Evolutionary conservation across 2,113 vertebrate genomes (phyloP), one percentile per base, ranked within the genome.

Genomic region (Isurus oxyrinchus): DNA sequence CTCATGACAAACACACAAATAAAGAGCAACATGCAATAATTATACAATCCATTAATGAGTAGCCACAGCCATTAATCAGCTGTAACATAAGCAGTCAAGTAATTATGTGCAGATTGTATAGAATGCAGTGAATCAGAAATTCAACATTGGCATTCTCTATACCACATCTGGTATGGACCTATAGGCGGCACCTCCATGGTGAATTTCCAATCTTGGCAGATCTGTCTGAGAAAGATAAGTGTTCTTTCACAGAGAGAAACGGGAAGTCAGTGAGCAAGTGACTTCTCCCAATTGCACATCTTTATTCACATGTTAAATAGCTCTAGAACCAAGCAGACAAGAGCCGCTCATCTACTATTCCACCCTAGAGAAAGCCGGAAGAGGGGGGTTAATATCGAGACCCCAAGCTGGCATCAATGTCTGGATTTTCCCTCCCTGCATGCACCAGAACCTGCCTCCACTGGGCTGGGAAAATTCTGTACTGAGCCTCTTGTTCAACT

Each of bases 21-120:
- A 93, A 94, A 94, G 90, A 94, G 19, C 6, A 94, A 61, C 21
- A 94, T 94, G 90, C 59, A 94, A 94, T 94, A 94, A 94, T 94
- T 94, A 94, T 63, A 63, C 35, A n/a, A 59, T 94, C 59, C 59
- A 94, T 94, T 94, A 94, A 94, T 94, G 90, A 94, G 59, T n/a
- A 94, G 90, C n/a, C 90, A 94, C 61, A 19, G 16, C 59, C 59
- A 94, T 94, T 94, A 94, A 63, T 94, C 90, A 94, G 59, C 59
- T 63, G 59, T 94, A 94, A 94, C 59, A 63, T 35, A 94, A 66
- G 90, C 59, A 94, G 61, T 63, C 0, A 59, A 94, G 90, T 94
- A 63, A 66, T 94, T 63, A 66, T 63, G 59, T 40, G 19, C 59
- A 90, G 87, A 94, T 63, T 94, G 90, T 94, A 94, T 94, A 94